Conservation (phyloP, 2,797 vertebrate genomes). For the Tenualosa thibaudeaui region DNA sequence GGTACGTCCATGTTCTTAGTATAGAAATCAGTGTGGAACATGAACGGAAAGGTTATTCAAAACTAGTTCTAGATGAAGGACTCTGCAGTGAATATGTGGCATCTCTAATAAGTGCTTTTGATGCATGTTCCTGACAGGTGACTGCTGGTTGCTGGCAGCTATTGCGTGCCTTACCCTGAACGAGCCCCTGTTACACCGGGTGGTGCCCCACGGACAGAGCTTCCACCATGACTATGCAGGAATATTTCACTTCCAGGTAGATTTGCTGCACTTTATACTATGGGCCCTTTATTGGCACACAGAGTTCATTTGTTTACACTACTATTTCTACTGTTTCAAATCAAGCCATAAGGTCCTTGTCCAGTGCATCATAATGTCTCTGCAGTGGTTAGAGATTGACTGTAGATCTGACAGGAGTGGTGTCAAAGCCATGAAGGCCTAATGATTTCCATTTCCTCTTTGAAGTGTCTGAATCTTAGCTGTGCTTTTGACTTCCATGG, state of each 20-base stretch:
- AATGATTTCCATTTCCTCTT: neutral
- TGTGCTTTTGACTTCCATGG: neutral
- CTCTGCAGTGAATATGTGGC: neutral
- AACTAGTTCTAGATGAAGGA: neutral
- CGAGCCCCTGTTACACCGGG: slow-evolving; percentile 53
- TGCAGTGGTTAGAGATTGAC: neutral
- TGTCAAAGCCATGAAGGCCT: neutral
- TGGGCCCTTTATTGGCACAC: neutral
- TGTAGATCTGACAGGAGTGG: neutral
- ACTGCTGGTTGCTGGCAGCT: slow-evolving; percentile 63
- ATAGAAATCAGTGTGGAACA: neutral
- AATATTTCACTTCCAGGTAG: slow-evolving; percentile 62
- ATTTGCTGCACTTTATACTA: too few species aligned
- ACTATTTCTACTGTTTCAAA: neutral
- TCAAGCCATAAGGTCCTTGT: neutral
- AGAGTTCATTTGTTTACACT: neutral
- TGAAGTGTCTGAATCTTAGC: neutral
- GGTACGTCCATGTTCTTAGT: slow-evolving; percentile 60
- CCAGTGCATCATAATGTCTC: neutral
- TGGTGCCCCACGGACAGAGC: slow-evolving; percentile 60
- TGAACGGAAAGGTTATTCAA: neutral
- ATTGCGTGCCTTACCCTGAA: slow-evolving; percentile 62
- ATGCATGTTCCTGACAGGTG: slow-evolving; percentile 38
- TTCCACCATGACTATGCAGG: slow-evolving; percentile 57
- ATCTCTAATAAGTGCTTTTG: neutral